A percentile compares a stretch with the other conserved stretches of the same genome.
Conservation (phyloP, 2,888 invertebrate genomes). For the Ornithoptera alexandrae region DNA sequence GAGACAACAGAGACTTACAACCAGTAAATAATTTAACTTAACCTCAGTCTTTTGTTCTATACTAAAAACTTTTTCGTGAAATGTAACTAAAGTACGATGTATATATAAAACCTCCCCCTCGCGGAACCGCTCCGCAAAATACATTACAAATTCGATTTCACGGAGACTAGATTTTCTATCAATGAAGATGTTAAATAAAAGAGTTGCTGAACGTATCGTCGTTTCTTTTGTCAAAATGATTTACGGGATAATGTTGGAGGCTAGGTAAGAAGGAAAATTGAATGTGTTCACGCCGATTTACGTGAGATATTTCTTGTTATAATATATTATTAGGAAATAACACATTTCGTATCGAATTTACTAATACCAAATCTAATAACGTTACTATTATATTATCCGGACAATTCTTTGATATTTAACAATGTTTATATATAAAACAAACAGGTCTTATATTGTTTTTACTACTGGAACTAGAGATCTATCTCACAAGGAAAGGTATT, state of each 20-base stretch:
- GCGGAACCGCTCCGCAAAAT: slow-evolving; percentile 17
- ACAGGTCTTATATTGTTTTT: too few species aligned
- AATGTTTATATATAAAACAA: too few species aligned
- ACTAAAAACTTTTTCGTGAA: not conserved
- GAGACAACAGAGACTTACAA: too few species aligned
- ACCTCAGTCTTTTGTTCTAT: too few species aligned
- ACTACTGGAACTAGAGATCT: too few species aligned
- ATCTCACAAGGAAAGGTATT: too few species aligned
- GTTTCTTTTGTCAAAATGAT: slow-evolving; percentile 24
- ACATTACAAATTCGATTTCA: slow-evolving; percentile 28
- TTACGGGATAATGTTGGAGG: slow-evolving; percentile 23
- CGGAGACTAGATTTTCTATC: slow-evolving; percentile 26
- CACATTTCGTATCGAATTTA: not conserved
- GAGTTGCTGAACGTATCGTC: slow-evolving; percentile 27
- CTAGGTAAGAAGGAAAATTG: slow-evolving; percentile 21
- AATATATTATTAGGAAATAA: too few species aligned
- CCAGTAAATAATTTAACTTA: too few species aligned
- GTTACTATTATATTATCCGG: too few species aligned
- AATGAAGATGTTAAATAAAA: slow-evolving; percentile 30
- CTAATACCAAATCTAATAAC: too few species aligned
- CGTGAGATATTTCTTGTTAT: not conserved
- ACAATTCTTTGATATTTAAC: too few species aligned
- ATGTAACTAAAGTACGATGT: not conserved
- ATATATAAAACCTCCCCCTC: not conserved
- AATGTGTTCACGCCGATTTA: slow-evolving; percentile 16